Evolutionary conservation across 2,797 vertebrate species (phyloP).

Genomic region (Bryconaethiops microstoma): DNA sequence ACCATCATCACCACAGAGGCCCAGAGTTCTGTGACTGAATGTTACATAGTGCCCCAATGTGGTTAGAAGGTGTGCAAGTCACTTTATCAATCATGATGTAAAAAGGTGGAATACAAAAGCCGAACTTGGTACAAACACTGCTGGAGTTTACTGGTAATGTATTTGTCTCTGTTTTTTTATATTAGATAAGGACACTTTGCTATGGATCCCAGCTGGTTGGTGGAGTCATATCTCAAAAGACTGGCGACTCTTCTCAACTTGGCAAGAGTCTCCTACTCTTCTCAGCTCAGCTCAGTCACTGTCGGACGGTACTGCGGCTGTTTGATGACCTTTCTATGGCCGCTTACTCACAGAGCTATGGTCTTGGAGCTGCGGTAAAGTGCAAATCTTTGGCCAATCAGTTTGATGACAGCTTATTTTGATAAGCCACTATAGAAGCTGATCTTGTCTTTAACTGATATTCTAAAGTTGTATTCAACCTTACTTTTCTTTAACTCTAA

Average conservation of each 20-base stretch:
- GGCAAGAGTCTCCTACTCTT: slow-evolving; percentile 83
- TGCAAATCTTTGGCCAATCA: background rate
- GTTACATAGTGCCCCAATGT: background rate
- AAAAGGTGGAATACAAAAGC: background rate
- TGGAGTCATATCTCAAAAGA: slow-evolving; percentile 75
- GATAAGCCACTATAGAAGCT: background rate
- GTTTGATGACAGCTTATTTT: background rate
- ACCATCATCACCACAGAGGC: no score
- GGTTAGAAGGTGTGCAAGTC: background rate
- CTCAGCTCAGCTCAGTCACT: slow-evolving; percentile 88
- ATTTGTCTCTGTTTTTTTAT: background rate
- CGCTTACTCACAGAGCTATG: slow-evolving; percentile 82
- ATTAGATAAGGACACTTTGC: slow-evolving; percentile 83
- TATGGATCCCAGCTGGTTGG: slow-evolving; percentile 90
- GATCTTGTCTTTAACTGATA: background rate
- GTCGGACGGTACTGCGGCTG: slow-evolving; percentile 87
- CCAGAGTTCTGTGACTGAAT: no score
- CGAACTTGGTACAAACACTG: background rate
- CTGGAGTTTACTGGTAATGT: background rate
- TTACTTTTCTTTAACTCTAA: background rate
- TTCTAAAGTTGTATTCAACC: background rate
- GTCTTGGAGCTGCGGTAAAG: slow-evolving; percentile 84
- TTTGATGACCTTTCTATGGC: slow-evolving; percentile 93
- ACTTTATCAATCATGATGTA: background rate
- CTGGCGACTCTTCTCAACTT: slow-evolving; percentile 63